Evolutionary conservation across 2,888 invertebrate species (phyloP), one percentile per base, ranked within the genome.

Genomic region (Caenorhabditis sp.): DNA sequence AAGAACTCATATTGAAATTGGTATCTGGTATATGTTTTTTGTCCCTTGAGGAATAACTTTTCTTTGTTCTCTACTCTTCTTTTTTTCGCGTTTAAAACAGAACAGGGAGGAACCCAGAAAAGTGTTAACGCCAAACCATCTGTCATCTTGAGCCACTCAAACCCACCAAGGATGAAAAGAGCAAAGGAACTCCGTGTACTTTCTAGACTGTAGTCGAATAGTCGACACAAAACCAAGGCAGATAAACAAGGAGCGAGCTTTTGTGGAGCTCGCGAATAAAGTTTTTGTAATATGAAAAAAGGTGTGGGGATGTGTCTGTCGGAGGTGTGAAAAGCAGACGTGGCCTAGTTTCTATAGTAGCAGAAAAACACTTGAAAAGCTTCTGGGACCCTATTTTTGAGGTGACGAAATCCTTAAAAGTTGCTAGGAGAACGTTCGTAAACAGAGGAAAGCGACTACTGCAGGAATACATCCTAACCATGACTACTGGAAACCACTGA

Each of bases 31-130:
- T 70, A 54, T 59, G 38, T 44, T 44, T 31, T 64, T 44, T 64
- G 28, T 77, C 59, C 63, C 76, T 26, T 12, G 56, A 51, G 77
- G 31, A 77, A 69, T 61, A 59, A 49, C 26, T 47, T 76, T 66
- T 68, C 51, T 76, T 59, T 64, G 59, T 77, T 54, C 63, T 44
- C 19, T 19, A 16, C 19, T 3, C 31, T 31, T 38, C 26, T 14
- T 8, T 35, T 26, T 41, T 56, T 38, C 10, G 63, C 31, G 31
- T 31, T 6, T 31, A 31, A 31, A 14, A 58, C 63, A 59, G 54
- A 24, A 54, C 26, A 31, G 47, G 51, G 41, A 22, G 31, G 69
- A 35, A 38, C 47, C 28, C 12, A 26, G 38, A 28, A 54, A 24
- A 54, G 31, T 58, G 49, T 61, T 68, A 59, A 41, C 68, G 54